phyloP scores from a whole-genome alignment of 2,113 vertebrate species.

The Arizona elegans region DNA sequence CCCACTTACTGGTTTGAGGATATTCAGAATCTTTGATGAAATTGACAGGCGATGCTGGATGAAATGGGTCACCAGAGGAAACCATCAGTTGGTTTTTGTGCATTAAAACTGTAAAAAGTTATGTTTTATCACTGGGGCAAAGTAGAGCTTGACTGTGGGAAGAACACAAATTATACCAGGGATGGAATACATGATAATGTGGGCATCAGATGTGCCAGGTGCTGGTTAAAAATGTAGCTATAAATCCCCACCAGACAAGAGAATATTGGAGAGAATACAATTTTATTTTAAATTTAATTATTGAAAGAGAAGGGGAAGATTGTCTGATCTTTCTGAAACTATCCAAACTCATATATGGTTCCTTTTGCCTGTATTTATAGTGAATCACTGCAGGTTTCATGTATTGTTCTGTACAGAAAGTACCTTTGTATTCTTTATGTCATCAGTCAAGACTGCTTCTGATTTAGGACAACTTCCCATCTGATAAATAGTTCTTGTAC shows the following conservation, averaged over 20 bases:
- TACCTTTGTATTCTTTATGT: not conserved
- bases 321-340: not conserved
- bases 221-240: not conserved
- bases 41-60: not conserved
- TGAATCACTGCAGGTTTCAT: not conserved
- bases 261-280: not conserved
- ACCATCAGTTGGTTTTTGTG: not conserved
- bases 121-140: not conserved
- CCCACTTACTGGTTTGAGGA: not conserved
- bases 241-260: not conserved
- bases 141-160: not conserved
- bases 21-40: not conserved
- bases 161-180: not conserved
- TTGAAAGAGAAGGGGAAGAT: not conserved
- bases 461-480: not conserved
- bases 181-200: not conserved
- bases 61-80: not conserved
- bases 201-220: not conserved
- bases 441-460: not conserved
- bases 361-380: not conserved
- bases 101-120: not conserved
- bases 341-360: not conserved
- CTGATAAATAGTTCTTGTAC: not conserved
- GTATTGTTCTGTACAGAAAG: not conserved
- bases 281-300: not conserved